Evolutionary conservation across 92 coral and sea anemone species (phyloP), one percentile per base, ranked within the genome.

Genomic region (Porites lobata): DNA sequence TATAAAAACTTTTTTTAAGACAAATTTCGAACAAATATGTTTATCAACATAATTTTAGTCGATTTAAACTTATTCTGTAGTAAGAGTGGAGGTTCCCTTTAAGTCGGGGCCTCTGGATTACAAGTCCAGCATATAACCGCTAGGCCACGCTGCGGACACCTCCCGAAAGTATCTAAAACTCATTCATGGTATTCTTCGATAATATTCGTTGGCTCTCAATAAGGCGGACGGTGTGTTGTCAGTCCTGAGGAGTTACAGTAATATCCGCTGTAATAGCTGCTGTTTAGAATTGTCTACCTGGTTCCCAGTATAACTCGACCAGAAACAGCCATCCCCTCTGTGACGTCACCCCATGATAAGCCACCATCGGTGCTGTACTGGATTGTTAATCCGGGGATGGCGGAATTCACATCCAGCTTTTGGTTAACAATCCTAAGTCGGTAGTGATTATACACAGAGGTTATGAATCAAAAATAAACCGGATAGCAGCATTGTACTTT

Each of bases 281-380:
- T 32, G 50, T 15, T 68, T 2, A 68, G n/a, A 11, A 4, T 58
- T 29, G 32, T 29, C 74, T 83, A 94, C 96, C 96, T 94, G 29
- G 96, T 96, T 18, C 93, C 91, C 80, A 96, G 92, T 70, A 77
- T 52, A 43, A 96, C 82, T 61, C 89, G 93, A n/a, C 96, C 98
- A 82, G 90, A 67, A 11, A 96, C 85, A 21, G 90, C 66, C 64
- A 83, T 59, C 14, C 94, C 96, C 26, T 94, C 78, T 62, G 2
- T 88, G 91, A 87, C 91, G 90, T 96, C 99, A 86, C 96, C 89
- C 99, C 99, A 96, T 4, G 95, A 88, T 59, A 70, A 77, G 9
- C 96, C 96, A 24, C 79, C 82, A 81, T 93, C 93, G 1, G 76
- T 88, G 52, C 95, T 95, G 90, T 76, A 93, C 92, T 96, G 96